A percentile compares a stretch with the other conserved stretches of the same genome.
phyloP scores from a whole-genome alignment of 2,888 invertebrate species.

The Polydesmus complanatus region DNA sequence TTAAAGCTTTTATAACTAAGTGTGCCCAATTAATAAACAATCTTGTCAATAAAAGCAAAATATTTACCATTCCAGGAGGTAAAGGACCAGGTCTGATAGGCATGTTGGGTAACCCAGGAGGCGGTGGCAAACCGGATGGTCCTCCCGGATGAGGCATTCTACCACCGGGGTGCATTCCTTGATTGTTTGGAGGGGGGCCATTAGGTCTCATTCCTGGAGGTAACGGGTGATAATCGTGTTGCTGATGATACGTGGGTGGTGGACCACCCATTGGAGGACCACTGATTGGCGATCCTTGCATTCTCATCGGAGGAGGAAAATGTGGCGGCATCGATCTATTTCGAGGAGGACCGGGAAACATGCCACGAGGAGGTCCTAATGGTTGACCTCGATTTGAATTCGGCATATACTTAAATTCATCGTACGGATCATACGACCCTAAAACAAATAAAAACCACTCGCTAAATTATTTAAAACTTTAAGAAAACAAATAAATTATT shows the following conservation, averaged over 20 bases:
- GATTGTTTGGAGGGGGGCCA: slow-evolving; percentile 39
- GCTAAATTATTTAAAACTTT: background rate
- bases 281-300: slow-evolving; percentile 25
- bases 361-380: slow-evolving; percentile 15
- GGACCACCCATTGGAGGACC: slow-evolving; percentile 20
- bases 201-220: slow-evolving; percentile 32
- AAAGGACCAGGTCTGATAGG: slow-evolving; percentile 41
- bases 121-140: slow-evolving; percentile 36
- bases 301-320: slow-evolving; percentile 22
- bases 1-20: too few relatives aligned
- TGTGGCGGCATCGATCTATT: slow-evolving; percentile 14
- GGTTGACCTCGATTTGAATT: slow-evolving; percentile 21
- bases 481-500: background rate
- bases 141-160: slow-evolving; percentile 26
- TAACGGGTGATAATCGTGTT: slow-evolving; percentile 32
- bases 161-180: slow-evolving; percentile 38
- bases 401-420: background rate
- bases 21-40: too few relatives aligned
- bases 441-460: too few relatives aligned
- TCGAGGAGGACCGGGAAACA: slow-evolving; percentile 13
- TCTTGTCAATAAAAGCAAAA: slow-evolving; percentile 34
- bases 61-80: slow-evolving; percentile 44
- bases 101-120: slow-evolving; percentile 39
- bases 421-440: background rate
- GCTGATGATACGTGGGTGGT: slow-evolving; percentile 35